Evolutionary conservation across 2,888 invertebrate genomes (phyloP).

Genomic region (Labia minor): DNA sequence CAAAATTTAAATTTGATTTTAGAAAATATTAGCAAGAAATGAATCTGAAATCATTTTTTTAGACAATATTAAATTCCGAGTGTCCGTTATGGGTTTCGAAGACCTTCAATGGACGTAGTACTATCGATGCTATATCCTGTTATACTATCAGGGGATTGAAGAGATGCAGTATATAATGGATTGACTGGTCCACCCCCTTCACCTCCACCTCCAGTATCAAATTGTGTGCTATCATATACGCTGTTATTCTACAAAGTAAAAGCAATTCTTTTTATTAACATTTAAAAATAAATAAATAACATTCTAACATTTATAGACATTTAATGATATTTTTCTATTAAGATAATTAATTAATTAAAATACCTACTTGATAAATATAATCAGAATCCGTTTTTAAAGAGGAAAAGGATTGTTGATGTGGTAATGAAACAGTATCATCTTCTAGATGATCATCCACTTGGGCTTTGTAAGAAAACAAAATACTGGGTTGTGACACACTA

Average conservation of each 20-base stretch:
- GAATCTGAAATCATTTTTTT: no score
- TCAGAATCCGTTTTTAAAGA: slow-evolving; percentile 63
- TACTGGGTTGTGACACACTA: slow-evolving; percentile 60
- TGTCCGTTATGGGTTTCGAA: background rate
- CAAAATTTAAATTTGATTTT: no score
- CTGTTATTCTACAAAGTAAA: slow-evolving; percentile 51
- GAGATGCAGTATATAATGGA: slow-evolving; percentile 55
- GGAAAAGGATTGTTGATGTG: slow-evolving; percentile 64
- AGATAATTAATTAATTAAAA: no score
- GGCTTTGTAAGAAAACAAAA: slow-evolving; percentile 69
- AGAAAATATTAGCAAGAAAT: no score
- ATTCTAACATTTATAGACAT: no score
- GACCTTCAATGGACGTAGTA: slow-evolving; percentile 22
- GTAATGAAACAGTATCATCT: slow-evolving; percentile 62
- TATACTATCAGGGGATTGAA: slow-evolving; percentile 62
- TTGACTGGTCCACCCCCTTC: slow-evolving; percentile 48
- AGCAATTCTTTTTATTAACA: slow-evolving; percentile 2
- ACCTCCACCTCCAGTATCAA: slow-evolving; percentile 41
- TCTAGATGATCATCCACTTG: slow-evolving; percentile 67
- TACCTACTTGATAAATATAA: slow-evolving; percentile 56
- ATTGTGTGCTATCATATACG: slow-evolving; percentile 60
- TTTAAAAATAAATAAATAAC: background rate
- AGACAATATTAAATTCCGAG: background rate
- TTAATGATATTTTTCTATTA: no score
- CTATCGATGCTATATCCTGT: slow-evolving; percentile 44